Percentiles rank a stretch among this genome's conserved stretches.
Conservation (phyloP, 2,888 invertebrate genomes). For the Nomada ruficornis region DNA sequence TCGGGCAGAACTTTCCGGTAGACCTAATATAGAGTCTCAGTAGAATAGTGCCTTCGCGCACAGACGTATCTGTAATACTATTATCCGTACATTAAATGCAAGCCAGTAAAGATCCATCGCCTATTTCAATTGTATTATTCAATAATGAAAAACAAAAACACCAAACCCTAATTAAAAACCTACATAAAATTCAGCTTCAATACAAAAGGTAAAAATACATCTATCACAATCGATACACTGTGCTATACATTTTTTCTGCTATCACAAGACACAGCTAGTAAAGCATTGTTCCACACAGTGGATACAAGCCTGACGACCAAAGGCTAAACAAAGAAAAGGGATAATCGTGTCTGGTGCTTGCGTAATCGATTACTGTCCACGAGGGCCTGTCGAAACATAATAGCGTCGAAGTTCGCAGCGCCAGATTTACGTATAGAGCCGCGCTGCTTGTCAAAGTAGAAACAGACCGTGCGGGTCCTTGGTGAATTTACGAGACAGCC, state of each 20-base stretch:
- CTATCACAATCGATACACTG: neutral
- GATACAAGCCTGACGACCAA: neutral
- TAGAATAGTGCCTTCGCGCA: too few relatives aligned
- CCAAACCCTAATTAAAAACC: too few relatives aligned
- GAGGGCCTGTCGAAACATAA: slow-evolving; percentile 66
- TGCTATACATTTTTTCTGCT: neutral
- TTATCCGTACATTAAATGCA: too few relatives aligned
- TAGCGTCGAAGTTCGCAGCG: slow-evolving; percentile 69
- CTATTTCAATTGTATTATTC: too few relatives aligned
- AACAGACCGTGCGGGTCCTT: slow-evolving; percentile 74
- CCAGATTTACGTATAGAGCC: slow-evolving; percentile 68
- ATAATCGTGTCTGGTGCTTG: slow-evolving; percentile 35
- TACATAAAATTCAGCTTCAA: too few relatives aligned
- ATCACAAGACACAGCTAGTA: neutral
- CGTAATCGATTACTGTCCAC: slow-evolving; percentile 68
- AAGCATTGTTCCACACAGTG: neutral
- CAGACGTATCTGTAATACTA: too few relatives aligned
- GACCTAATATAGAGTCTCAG: too few relatives aligned
- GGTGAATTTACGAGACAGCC: slow-evolving; percentile 79
- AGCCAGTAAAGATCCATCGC: too few relatives aligned
- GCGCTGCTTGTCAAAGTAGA: slow-evolving; percentile 72
- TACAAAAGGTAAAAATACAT: too few relatives aligned
- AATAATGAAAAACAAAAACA: too few relatives aligned
- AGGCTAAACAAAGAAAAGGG: slow-evolving; percentile 29
- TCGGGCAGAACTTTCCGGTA: too few relatives aligned